Evolutionary conservation across 1,140 invertebrate genomes (phyloP).

Genomic region (Argopecten irradians): DNA sequence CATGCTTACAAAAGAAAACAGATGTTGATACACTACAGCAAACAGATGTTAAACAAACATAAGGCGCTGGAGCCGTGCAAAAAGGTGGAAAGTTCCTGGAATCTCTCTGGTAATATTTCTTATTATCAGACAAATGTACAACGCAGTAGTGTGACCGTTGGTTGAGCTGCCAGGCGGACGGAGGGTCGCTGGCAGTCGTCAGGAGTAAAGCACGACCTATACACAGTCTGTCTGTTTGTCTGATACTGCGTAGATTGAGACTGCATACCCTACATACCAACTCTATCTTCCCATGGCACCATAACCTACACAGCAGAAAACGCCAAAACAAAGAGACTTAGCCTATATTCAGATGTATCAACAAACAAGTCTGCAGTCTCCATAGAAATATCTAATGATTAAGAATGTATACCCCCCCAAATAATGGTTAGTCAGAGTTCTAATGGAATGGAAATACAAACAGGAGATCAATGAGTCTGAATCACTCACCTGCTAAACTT

Average conservation of each 20-base stretch:
- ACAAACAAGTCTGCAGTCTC: too few species aligned
- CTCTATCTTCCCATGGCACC: neutral
- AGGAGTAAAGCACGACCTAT: too few species aligned
- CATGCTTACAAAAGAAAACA: neutral
- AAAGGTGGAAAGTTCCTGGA: neutral
- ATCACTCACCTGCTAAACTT: too few species aligned
- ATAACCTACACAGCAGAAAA: neutral
- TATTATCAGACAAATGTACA: neutral
- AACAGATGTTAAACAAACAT: neutral
- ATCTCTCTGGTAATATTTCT: neutral
- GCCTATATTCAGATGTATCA: neutral
- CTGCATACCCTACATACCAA: neutral
- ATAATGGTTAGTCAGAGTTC: too few species aligned
- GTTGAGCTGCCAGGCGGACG: too few species aligned
- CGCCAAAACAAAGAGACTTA: neutral
- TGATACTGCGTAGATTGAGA: conserved; percentile 15
- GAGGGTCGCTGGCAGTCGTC: neutral
- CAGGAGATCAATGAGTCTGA: too few species aligned
- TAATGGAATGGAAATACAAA: too few species aligned
- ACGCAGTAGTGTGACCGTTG: too few species aligned
- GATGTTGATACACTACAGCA: neutral
- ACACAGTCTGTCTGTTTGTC: neutral
- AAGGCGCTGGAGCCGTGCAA: neutral
- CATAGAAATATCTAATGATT: too few species aligned
- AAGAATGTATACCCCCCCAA: too few species aligned